Evolutionary conservation across 2,888 invertebrate species (phyloP), one percentile per base, ranked within the genome.

Genomic region (Sycophila texana): DNA sequence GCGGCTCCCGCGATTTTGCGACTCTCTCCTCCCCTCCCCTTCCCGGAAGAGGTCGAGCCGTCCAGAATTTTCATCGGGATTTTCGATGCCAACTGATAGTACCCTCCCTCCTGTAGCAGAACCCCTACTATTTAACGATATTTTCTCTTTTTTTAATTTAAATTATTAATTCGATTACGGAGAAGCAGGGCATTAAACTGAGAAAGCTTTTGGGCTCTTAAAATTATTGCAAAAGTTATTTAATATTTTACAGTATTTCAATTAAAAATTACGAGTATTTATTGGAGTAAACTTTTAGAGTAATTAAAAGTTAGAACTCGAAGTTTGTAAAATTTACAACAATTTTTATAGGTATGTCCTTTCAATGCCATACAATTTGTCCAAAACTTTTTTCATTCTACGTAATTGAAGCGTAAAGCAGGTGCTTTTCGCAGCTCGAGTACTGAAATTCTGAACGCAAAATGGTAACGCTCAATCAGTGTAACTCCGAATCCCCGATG

Each of bases 81-180:
- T 75, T 60, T 75, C 60, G 13, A 10, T n/a, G 26, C 51, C 16
- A 13, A n/a, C 20, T 30, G 53, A 61, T 74, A 49, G 51, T n/a
- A 66, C 51, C 51, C 39, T 10, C 39, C 39, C 39, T 39, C 10
- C 10, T 39, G 10, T 10, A 39, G 39, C 1, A 53, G n/a, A 53
- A 13, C n/a, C 5, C 14, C 4, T 3, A 26, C n/a, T 53, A 13
- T 53, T 53, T n/a, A 53, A 4, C 5, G n/a, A 5, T 14, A 4
- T 51, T 51, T 51, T 51, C 5, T 51, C 4, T 51, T n/a, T 53
- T 16, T 53, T 53, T 53, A 3, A 53, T 14, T 53, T 4, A 16
- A 53, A 4, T 53, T 53, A 53, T 53, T 53, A 14, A 1, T n/a
- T n/a, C n/a, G 5, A 53, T 53, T 5, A 39, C 10, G 1, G 39